Percentiles rank a stretch among this genome's conserved stretches.
Evolutionary conservation across 2,797 vertebrate species (phyloP).

Genomic region (Orestias chungarensis): DNA sequence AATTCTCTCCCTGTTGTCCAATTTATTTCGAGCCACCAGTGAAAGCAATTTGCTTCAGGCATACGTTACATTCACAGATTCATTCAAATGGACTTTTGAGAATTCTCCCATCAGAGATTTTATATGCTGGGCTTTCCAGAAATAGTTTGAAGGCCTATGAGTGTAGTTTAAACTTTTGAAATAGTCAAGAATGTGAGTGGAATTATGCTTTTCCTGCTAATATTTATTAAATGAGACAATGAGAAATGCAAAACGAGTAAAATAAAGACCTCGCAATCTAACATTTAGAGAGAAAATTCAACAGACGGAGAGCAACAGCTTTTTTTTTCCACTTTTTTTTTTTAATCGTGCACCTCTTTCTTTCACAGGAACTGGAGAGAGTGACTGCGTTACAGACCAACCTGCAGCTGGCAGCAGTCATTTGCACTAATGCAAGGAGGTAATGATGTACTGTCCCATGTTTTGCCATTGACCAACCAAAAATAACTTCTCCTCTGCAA

Average conservation of each 20-base stretch:
- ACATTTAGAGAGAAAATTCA: too few relatives aligned
- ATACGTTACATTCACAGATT: not conserved
- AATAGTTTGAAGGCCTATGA: not conserved
- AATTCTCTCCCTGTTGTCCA: not conserved
- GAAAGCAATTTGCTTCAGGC: not conserved
- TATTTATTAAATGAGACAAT: not conserved
- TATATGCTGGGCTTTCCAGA: not conserved
- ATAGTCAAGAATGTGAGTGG: not conserved
- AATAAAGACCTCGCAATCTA: not conserved
- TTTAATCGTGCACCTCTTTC: constrained; percentile 1
- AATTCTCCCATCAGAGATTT: not conserved
- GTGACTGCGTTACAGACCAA: constrained; percentile 93
- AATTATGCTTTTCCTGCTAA: not conserved
- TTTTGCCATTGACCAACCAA: constrained; percentile 7
- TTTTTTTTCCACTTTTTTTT: not conserved
- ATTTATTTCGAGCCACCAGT: not conserved
- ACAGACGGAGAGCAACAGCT: too few relatives aligned
- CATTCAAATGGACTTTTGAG: not conserved
- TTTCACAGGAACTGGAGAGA: constrained; percentile 92
- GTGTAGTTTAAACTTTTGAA: not conserved
- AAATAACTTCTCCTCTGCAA: constrained; percentile 30
- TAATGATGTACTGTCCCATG: constrained; percentile 18
- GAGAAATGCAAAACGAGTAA: too few relatives aligned
- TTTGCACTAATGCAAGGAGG: constrained; percentile 97
- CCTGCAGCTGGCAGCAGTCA: constrained; percentile 94